phyloP scores from a whole-genome alignment of 1,140 invertebrate genomes.

The Helicoverpa zea region DNA sequence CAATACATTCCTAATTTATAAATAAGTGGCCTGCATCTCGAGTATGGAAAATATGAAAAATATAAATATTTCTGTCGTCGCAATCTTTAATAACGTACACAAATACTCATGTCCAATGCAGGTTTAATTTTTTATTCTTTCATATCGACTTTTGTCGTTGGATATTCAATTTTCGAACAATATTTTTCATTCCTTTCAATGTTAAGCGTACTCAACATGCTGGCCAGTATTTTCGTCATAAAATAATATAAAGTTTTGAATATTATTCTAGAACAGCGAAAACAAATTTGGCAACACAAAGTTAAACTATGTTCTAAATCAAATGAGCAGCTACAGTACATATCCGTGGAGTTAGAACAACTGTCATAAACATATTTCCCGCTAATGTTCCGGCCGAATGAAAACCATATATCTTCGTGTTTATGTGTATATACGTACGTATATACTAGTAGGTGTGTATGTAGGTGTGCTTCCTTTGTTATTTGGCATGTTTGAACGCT shows the following conservation, averaged over 20 bases:
- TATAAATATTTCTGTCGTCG: not conserved
- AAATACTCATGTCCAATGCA: too few species aligned
- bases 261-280: not conserved
- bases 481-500: not conserved
- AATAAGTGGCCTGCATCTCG: not conserved
- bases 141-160: too few species aligned
- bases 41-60: not conserved
- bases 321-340: slow-evolving; percentile 11
- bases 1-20: slow-evolving; percentile 20
- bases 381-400: slow-evolving; percentile 29
- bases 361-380: slow-evolving; percentile 34
- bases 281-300: slow-evolving; percentile 1
- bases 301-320: slow-evolving; percentile 19
- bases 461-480: not conserved
- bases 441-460: not conserved
- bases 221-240: too few species aligned
- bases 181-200: too few species aligned
- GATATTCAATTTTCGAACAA: too few species aligned
- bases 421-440: not conserved
- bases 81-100: too few species aligned
- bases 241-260: too few species aligned
- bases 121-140: too few species aligned
- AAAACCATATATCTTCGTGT: slow-evolving; percentile 10
- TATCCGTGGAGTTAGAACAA: not conserved
- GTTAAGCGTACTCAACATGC: too few species aligned